phyloP scores from a whole-genome alignment of 2,113 vertebrate species.

The Burhinus bistriatus region DNA sequence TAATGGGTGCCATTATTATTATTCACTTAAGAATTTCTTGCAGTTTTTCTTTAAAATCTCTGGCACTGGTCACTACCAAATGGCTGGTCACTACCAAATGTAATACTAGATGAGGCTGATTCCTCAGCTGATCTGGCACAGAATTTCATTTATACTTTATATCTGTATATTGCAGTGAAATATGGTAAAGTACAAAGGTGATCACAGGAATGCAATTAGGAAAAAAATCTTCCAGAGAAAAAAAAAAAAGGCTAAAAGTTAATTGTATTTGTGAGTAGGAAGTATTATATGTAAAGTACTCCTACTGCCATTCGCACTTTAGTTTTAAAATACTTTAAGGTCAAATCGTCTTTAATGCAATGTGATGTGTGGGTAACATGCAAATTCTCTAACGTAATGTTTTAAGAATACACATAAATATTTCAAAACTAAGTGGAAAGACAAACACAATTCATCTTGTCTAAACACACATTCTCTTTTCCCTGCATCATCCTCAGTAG shows the following conservation, averaged over 20 bases:
- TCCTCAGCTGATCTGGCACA: not conserved
- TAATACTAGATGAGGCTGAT: not conserved
- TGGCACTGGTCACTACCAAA: not conserved
- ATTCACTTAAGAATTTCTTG: not conserved
- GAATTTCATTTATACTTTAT: not conserved
- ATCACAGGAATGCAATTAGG: not conserved
- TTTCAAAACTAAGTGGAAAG: constrained; percentile 49
- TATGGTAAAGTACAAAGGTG: not conserved
- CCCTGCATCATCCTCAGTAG: constrained; percentile 7
- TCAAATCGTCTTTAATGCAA: constrained; percentile 29
- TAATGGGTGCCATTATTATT: not conserved
- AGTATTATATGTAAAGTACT: not conserved
- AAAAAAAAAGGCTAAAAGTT: not conserved
- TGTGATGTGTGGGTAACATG: not conserved
- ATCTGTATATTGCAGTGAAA: not conserved
- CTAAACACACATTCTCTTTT: constrained; percentile 36
- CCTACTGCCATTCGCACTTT: not conserved
- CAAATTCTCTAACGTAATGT: constrained; percentile 26
- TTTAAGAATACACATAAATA: constrained; percentile 52
- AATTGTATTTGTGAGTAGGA: not conserved
- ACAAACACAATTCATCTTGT: constrained; percentile 54
- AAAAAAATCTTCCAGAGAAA: not conserved
- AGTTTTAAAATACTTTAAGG: constrained; percentile 2
- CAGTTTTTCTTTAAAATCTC: not conserved
- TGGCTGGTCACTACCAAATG: not conserved